A percentile compares a stretch with the other conserved stretches of the same genome.
phyloP scores from a whole-genome alignment of 2,113 vertebrate species.

The Ceyx melanurus region DNA sequence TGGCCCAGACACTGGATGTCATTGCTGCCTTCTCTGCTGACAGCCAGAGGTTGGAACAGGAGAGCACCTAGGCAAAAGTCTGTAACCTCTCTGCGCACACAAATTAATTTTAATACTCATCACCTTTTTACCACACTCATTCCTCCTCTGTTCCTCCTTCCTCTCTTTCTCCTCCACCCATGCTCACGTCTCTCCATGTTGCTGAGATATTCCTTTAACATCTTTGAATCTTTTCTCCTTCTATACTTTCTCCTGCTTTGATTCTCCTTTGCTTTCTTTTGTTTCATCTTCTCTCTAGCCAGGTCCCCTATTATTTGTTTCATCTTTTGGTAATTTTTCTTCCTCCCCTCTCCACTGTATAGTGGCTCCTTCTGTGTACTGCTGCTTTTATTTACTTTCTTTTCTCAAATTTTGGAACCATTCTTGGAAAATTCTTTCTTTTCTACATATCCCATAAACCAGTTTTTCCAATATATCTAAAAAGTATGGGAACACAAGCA shows the following conservation, averaged over 20 bases:
- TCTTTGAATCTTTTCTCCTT: background rate
- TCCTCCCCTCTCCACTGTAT: background rate
- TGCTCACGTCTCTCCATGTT: background rate
- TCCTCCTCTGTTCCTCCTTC: background rate
- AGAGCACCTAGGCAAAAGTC: background rate
- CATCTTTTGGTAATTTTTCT: background rate
- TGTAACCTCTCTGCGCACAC: background rate
- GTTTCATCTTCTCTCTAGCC: background rate
- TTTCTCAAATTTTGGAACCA: background rate
- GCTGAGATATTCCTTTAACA: background rate
- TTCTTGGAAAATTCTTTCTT: background rate
- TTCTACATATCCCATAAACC: no score
- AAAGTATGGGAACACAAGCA: background rate
- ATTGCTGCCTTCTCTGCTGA: background rate
- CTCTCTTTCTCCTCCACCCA: background rate
- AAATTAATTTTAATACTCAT: background rate
- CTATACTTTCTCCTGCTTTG: background rate
- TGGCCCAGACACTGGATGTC: background rate
- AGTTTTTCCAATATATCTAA: background rate
- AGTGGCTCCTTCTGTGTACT: background rate
- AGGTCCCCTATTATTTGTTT: slow-evolving; percentile 9
- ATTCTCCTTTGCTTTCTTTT: slow-evolving; percentile 12
- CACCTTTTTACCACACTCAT: background rate
- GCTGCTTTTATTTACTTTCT: background rate
- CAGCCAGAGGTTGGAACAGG: background rate